Evolutionary conservation across 2,113 vertebrate species (phyloP).

Genomic region (Erythrocercus mccallii): DNA sequence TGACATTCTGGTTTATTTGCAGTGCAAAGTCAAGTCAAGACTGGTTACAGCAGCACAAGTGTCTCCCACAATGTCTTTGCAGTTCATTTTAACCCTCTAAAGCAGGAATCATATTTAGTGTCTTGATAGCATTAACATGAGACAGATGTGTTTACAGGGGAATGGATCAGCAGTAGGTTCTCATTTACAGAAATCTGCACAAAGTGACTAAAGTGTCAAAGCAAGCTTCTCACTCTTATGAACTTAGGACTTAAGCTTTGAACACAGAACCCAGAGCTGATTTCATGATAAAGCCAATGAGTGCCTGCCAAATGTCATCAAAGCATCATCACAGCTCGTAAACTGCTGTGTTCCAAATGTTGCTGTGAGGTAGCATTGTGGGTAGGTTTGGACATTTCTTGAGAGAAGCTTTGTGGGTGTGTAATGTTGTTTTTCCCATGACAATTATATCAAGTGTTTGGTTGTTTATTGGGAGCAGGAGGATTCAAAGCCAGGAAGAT

Average conservation of each 20-base stretch:
- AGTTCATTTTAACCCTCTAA: conserved; percentile 8
- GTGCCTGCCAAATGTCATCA: not conserved
- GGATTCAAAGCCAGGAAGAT: not conserved
- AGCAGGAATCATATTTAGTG: not conserved
- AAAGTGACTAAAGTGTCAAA: not conserved
- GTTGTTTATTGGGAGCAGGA: not conserved
- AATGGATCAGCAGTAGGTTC: not conserved
- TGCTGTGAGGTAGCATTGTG: not conserved
- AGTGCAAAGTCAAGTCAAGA: conserved; percentile 41
- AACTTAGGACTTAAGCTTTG: not conserved
- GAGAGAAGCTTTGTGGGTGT: not conserved
- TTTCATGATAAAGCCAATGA: not conserved
- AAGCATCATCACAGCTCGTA: not conserved
- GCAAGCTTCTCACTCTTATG: not conserved
- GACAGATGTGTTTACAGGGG: not conserved
- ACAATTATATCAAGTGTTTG: not conserved
- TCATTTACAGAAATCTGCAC: not conserved
- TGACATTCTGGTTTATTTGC: conserved; percentile 44
- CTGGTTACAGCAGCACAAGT: not conserved
- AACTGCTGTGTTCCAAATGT: not conserved
- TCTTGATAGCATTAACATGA: not conserved
- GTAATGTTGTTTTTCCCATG: not conserved
- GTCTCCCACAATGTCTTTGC: not conserved
- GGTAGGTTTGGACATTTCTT: not conserved
- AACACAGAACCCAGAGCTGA: not conserved